phyloP scores from a whole-genome alignment of 2,113 vertebrate species.

The Prolemur simus region DNA sequence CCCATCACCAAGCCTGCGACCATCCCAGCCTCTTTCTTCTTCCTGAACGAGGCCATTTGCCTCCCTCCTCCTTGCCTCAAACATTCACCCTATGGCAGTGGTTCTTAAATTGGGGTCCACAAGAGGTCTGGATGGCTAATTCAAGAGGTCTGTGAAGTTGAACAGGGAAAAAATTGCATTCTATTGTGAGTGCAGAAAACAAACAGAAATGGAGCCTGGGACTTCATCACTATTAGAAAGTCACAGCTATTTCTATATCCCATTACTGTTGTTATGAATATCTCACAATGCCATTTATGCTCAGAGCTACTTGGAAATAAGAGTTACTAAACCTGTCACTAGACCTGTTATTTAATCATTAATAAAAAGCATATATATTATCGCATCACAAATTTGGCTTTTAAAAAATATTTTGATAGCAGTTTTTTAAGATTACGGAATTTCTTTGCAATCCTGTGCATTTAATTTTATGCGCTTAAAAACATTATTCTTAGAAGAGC shows the following conservation, averaged over 20 bases:
- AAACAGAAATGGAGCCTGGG: neutral
- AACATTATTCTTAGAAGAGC: neutral
- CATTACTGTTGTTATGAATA: neutral
- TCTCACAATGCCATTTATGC: neutral
- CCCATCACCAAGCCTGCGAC: neutral
- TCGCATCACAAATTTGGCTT: neutral
- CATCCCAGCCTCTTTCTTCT: neutral
- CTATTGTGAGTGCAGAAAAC: neutral
- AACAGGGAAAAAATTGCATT: neutral
- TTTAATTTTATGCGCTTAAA: neutral
- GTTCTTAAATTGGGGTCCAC: neutral
- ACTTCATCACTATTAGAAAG: neutral
- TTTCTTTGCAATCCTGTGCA: neutral
- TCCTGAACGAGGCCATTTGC: neutral
- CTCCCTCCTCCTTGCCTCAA: neutral
- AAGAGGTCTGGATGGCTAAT: neutral
- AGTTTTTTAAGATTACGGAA: neutral
- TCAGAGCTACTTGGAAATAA: neutral
- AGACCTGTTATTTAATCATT: neutral
- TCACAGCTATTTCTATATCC: neutral
- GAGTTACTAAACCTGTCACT: neutral
- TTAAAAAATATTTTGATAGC: constrained; percentile 45
- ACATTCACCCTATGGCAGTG: neutral
- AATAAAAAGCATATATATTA: neutral
- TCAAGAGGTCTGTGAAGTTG: neutral